A percentile compares a stretch with the other conserved stretches of the same genome.
phyloP scores from a whole-genome alignment of 2,113 vertebrate genomes.

The Tyto alba region DNA sequence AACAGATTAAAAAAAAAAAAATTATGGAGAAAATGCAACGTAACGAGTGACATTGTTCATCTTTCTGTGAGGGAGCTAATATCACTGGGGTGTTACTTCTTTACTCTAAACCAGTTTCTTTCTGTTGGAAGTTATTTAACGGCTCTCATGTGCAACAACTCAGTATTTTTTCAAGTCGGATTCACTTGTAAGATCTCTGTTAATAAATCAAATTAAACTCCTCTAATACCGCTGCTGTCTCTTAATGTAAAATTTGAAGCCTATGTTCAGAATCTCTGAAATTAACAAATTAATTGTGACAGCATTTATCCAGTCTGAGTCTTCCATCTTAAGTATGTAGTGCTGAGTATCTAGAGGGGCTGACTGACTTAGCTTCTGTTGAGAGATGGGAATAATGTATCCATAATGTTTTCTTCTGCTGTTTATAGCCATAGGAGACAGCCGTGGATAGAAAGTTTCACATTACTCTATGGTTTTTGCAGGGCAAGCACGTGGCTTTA shows the following conservation, averaged over 20 bases:
- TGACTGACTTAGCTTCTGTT: neutral
- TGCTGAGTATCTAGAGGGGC: neutral
- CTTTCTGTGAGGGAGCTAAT: neutral
- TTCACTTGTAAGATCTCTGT: neutral
- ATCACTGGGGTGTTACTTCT: neutral
- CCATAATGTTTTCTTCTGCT: neutral
- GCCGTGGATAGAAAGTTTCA: neutral
- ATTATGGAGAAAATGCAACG: accelerated
- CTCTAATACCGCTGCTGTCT: neutral
- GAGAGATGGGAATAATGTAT: neutral
- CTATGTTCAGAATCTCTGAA: neutral
- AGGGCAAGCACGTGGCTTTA: neutral
- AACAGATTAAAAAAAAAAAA: neutral
- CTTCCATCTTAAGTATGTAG: neutral
- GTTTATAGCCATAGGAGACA: neutral
- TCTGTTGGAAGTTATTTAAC: neutral
- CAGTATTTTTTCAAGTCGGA: neutral
- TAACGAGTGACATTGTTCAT: neutral
- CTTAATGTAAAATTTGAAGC: neutral
- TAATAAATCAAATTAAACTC: neutral
- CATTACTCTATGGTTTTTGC: neutral
- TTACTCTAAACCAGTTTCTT: neutral
- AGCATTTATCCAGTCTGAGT: neutral
- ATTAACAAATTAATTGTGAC: neutral
- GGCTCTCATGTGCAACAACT: neutral